phyloP scores from a whole-genome alignment of 2,888 invertebrate genomes.

The Noctuana brunneofusca region DNA sequence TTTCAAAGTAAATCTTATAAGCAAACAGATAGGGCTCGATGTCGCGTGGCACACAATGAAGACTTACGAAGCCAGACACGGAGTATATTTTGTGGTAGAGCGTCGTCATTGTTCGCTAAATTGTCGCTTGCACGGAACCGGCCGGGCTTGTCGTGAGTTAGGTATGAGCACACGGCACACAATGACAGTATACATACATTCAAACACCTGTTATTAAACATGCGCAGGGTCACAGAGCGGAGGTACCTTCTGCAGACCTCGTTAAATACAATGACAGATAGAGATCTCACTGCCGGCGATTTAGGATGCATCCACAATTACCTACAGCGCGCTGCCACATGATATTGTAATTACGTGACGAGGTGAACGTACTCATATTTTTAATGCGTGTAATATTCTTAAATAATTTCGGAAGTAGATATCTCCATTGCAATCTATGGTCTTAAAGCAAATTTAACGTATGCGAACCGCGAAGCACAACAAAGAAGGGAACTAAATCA shows the following conservation, averaged over 20 bases:
- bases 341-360: constrained; percentile 56
- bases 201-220: constrained; percentile 82
- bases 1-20: constrained; percentile 50
- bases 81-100: constrained; percentile 76
- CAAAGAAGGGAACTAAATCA: constrained; percentile 44
- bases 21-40: constrained; percentile 45
- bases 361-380: constrained; percentile 57
- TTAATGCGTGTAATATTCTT: constrained; percentile 44
- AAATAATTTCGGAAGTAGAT: constrained; percentile 45
- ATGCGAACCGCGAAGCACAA: constrained; percentile 30
- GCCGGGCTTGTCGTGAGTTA: constrained; percentile 79
- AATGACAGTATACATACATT: constrained; percentile 78
- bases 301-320: constrained; percentile 71
- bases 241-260: constrained; percentile 62
- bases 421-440: constrained; percentile 46
- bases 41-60: constrained; percentile 47
- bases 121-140: constrained; percentile 81
- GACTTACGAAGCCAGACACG: constrained; percentile 71
- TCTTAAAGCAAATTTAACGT: constrained; percentile 26
- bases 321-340: constrained; percentile 54
- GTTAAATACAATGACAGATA: constrained; percentile 78
- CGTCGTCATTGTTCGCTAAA: constrained; percentile 82
- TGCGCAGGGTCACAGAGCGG: constrained; percentile 72
- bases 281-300: constrained; percentile 66
- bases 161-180: constrained; percentile 71